phyloP scores from a whole-genome alignment of 2,888 invertebrate species.

The Hylaea fasciaria region DNA sequence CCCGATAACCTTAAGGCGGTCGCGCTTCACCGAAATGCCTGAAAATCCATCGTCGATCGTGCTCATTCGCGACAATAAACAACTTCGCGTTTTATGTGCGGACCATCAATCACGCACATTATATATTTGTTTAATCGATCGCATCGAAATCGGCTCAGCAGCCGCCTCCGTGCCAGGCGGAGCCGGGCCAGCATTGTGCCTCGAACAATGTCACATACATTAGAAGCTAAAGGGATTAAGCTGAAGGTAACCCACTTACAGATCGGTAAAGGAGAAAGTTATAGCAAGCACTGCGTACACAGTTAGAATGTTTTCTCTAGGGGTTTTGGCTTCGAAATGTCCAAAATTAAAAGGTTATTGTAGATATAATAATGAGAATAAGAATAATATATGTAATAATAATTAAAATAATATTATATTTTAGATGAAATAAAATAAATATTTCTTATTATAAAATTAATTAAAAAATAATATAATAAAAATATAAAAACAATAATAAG shows the following conservation, averaged over 20 bases:
- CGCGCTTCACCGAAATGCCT: constrained; percentile 38
- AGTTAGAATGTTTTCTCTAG: too few species aligned
- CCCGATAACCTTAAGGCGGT: constrained; percentile 42
- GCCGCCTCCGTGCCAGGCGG: constrained; percentile 63
- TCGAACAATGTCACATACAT: constrained; percentile 56
- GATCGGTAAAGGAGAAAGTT: background rate
- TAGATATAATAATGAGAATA: too few species aligned
- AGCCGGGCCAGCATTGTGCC: constrained; percentile 55
- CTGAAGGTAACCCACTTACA: constrained; percentile 18
- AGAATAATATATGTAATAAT: too few species aligned
- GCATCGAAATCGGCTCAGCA: constrained; percentile 55
- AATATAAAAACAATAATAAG: too few species aligned
- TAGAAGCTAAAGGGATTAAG: constrained; percentile 17
- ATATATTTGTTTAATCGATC: constrained; percentile 75
- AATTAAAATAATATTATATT: too few species aligned
- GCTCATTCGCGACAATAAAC: constrained; percentile 59
- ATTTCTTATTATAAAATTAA: too few species aligned
- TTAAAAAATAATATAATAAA: too few species aligned
- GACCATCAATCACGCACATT: constrained; percentile 78
- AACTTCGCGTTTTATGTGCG: constrained; percentile 50
- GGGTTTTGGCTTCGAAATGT: too few species aligned
- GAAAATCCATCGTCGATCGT: constrained; percentile 39
- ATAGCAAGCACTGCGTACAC: background rate
- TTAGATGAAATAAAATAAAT: too few species aligned
- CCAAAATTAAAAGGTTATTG: too few species aligned